Conservation (phyloP, 1,140 invertebrate genomes). For the Babylonia areolata region DNA sequence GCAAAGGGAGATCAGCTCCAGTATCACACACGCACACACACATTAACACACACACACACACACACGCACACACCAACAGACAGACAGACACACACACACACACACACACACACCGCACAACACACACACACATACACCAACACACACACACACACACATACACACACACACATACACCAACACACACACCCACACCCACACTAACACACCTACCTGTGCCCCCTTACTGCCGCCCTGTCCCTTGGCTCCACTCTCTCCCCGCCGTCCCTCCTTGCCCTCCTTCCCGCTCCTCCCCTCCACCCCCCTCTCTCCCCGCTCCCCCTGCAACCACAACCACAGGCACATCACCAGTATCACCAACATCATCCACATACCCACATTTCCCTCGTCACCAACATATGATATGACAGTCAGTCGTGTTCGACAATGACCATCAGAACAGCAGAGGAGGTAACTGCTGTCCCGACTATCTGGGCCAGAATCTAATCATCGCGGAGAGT, state of each 20-base stretch:
- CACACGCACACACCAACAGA: not conserved
- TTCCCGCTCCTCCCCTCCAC: slow-evolving; percentile 9
- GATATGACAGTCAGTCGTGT: too few species aligned
- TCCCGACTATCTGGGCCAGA: too few species aligned
- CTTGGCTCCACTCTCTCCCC: slow-evolving; percentile 5
- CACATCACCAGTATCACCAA: too few species aligned
- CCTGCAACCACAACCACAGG: too few species aligned
- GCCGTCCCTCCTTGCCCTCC: slow-evolving; percentile 9
- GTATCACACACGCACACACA: not conserved
- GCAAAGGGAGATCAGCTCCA: too few species aligned
- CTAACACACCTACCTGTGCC: not conserved
- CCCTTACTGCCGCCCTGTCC: slow-evolving; percentile 19
- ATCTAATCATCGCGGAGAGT: too few species aligned
- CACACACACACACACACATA: slow-evolving; percentile 11
- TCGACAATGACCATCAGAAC: too few species aligned
- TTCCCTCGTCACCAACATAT: too few species aligned
- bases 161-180: not conserved
- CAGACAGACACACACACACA: not conserved
- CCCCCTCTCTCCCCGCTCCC: not conserved
- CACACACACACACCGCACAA: not conserved
- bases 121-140: not conserved
- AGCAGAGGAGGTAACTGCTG: too few species aligned
- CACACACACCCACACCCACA: not conserved
- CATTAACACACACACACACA: not conserved
- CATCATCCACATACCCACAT: too few species aligned